Conservation (phyloP, 2,113 vertebrate species). For the Delphinapterus leucas region DNA sequence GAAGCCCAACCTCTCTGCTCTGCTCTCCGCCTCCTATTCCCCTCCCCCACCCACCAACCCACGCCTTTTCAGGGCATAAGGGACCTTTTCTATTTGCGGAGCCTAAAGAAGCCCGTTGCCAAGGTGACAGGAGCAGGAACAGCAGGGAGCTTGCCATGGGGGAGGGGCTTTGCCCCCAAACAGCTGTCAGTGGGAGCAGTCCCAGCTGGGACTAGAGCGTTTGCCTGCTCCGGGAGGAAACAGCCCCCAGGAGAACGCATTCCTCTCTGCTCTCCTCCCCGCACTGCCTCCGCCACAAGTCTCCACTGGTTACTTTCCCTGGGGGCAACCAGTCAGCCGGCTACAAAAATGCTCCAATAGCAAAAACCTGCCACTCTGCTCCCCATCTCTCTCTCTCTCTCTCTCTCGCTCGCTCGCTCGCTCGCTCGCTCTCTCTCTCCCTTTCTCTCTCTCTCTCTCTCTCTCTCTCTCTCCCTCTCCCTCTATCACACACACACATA, state of each 20-base stretch:
- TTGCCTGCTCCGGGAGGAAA: constrained; percentile 53
- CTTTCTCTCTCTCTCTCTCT: too few relatives aligned
- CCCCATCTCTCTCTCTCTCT: neutral
- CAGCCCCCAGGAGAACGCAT: constrained; percentile 44
- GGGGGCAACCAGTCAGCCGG: constrained; percentile 47
- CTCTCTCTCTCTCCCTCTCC: neutral
- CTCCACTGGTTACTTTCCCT: constrained; percentile 61
- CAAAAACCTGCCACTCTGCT: neutral
- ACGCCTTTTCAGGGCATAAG: constrained; percentile 69
- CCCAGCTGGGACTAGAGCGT: constrained; percentile 71
- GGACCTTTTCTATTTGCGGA: constrained; percentile 78
- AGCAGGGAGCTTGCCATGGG: constrained; percentile 73
- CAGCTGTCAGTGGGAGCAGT: constrained; percentile 77
- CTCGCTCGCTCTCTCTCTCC: neutral
- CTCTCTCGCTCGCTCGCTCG: too few relatives aligned
- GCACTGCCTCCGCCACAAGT: neutral
- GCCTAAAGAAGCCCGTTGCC: constrained; percentile 76
- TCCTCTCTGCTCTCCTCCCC: neutral
- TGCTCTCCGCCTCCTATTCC: constrained; percentile 27
- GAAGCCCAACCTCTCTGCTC: constrained; percentile 57
- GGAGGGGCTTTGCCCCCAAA: constrained; percentile 78
- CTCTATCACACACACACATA: too few relatives aligned
- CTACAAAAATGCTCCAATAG: constrained; percentile 57
- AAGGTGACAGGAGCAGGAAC: constrained; percentile 76
- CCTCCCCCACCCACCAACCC: constrained; percentile 34